Conservation (phyloP, 30 jellyfish, hydroid and myxozoan genomes). For the Hydra vulgaris region DNA sequence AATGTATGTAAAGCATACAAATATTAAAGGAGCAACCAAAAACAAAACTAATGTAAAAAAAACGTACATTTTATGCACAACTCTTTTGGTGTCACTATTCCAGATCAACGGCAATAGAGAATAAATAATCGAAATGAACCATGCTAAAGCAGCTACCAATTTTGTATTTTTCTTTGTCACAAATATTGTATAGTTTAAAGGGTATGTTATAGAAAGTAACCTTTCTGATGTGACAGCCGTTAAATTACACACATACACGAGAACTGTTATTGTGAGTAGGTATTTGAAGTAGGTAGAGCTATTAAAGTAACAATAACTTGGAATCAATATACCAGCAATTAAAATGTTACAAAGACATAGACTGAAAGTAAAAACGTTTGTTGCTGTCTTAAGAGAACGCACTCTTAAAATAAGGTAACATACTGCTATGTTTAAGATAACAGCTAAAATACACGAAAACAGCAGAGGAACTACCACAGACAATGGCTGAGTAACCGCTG, state of each 20-base stretch:
- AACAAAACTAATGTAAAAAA: constrained; percentile 10
- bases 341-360: constrained; percentile 50
- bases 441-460: constrained; percentile 52
- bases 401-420: constrained; percentile 43
- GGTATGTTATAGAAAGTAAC: constrained; percentile 57
- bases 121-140: constrained; percentile 44
- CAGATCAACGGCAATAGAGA: constrained; percentile 56
- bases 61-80: constrained; percentile 33
- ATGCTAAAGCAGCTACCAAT: constrained; percentile 33
- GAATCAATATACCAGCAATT: constrained; percentile 57
- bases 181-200: constrained; percentile 36
- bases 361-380: constrained; percentile 61
- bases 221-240: constrained; percentile 79
- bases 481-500: neutral
- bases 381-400: constrained; percentile 45
- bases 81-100: constrained; percentile 16
- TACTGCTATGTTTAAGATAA: constrained; percentile 16
- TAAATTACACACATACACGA: constrained; percentile 42
- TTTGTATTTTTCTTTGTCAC: constrained; percentile 51
- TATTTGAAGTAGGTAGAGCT: constrained; percentile 24
- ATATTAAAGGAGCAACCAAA: neutral
- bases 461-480: constrained; percentile 33
- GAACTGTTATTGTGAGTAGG: constrained; percentile 41
- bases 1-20: constrained; percentile 2
- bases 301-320: constrained; percentile 37